Evolutionary conservation across 2,113 vertebrate genomes (phyloP).

Genomic region (Scortum barcoo): DNA sequence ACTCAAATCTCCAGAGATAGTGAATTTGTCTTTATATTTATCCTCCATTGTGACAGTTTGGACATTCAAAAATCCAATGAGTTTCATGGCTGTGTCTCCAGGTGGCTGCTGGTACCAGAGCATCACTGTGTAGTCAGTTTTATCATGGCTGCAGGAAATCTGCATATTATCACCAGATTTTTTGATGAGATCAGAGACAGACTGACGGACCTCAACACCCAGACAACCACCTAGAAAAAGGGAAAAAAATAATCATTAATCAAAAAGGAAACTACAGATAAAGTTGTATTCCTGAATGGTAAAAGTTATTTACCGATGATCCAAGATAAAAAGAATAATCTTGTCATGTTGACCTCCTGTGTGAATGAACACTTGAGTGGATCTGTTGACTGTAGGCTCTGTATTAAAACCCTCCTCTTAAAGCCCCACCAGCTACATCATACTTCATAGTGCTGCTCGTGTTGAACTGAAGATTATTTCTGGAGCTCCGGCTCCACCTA

Average conservation of each 20-base stretch:
- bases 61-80: too few relatives aligned
- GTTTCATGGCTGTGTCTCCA: conserved; percentile 30
- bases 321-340: neutral
- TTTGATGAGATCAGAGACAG: conserved; percentile 21
- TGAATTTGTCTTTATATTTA: too few relatives aligned
- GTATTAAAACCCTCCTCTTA: too few relatives aligned
- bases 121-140: conserved; percentile 12
- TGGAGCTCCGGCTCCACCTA: conserved; percentile 56
- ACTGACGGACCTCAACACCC: conserved; percentile 33
- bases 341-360: conserved; percentile 29
- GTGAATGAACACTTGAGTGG: neutral
- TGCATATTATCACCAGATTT: conserved; percentile 30
- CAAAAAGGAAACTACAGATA: neutral
- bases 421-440: neutral
- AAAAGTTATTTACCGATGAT: conserved; percentile 20
- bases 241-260: neutral
- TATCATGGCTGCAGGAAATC: conserved; percentile 53
- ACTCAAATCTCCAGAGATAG: conserved; percentile 46
- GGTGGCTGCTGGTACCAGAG: conserved; percentile 53
- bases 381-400: neutral
- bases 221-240: conserved; percentile 22
- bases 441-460: neutral
- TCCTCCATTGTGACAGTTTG: too few relatives aligned
- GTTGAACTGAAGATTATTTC: conserved; percentile 6
- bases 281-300: neutral